Percentiles rank a stretch among this genome's conserved stretches.
Conservation (phyloP, 1,140 invertebrate genomes). For the Saccostrea cuccullata region DNA sequence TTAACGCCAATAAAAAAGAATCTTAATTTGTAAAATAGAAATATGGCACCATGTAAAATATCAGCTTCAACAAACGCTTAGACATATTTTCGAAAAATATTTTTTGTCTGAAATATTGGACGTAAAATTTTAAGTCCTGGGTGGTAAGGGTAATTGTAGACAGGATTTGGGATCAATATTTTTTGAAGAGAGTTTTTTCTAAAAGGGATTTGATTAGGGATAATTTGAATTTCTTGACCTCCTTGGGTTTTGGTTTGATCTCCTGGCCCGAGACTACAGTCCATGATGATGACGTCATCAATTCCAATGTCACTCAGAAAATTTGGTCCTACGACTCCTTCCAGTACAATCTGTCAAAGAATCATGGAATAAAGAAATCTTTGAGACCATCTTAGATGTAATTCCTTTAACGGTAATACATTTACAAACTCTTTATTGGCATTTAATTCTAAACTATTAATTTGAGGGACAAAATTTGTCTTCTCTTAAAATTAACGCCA, state of each 20-base stretch:
- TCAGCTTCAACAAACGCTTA: not conserved
- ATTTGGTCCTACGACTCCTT: conserved; percentile 33
- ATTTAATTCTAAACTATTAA: too few species aligned
- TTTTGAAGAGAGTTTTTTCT: not conserved
- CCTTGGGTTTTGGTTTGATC: not conserved
- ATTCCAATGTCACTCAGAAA: conserved; percentile 43
- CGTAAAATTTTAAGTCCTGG: not conserved
- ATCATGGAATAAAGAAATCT: not conserved
- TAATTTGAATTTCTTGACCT: conserved; percentile 20
- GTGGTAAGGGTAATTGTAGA: not conserved
- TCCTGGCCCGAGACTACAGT: conserved; percentile 31
- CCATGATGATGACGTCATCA: conserved; percentile 42
- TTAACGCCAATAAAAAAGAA: not conserved
- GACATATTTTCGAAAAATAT: not conserved
- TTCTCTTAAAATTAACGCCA: too few species aligned
- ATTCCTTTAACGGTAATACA: too few species aligned
- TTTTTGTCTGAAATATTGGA: not conserved
- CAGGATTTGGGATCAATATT: not conserved
- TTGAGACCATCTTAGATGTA: too few species aligned
- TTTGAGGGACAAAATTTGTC: too few species aligned
- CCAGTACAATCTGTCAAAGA: conserved; percentile 34
- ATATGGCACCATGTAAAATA: conserved; percentile 31
- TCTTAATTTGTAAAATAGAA: conserved; percentile 27
- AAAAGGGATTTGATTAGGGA: not conserved
- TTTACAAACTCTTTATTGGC: too few species aligned